Base-by-base conservation (phyloP, 2,113 vertebrate genomes). In the Naja naja region DNA sequence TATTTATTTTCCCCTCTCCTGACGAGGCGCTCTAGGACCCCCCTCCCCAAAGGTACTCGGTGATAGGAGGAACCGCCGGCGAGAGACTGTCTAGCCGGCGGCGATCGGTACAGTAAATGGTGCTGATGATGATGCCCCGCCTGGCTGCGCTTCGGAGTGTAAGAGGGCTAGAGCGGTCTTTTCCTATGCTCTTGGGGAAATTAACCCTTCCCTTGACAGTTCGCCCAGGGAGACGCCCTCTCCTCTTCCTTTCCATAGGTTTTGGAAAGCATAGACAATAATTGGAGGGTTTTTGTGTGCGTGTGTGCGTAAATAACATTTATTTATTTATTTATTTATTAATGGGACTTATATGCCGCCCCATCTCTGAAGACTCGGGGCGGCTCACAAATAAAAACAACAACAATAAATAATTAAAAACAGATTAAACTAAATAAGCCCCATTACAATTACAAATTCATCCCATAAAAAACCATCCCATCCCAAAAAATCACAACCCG, bases 1-100 rank as follows among this genome's bases (percentile, higher is more conserved):
- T n/a, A n/a, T n/a, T 0, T 7, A 2, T 23, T 69, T 69, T 0
- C 1, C 3, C 9, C 6, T 22, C 23, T 8, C 20, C 74, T 9
- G 52, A 10, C 25, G 52, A 11, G 74, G 7, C 90, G 39, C 90
- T 91, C 90, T 91, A 47, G 53, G 27, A 86, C 18, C 43, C 10
- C 56, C 8, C 2, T 49, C 22, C 20, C 22, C 14, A 2, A 53
- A 6, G 43, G 25, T 34, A 12, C 64, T 74, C 60, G 9, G 45
- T 47, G 69, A 39, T 81, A 22, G 69, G 16, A 20, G 16, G 34
- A 81, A 22, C 16, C 34, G 45, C 22, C 11, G 9, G 30, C 18
- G 18, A 1, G 53, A 23, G 20, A 2, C 87, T n/a, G 22, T 88
- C 49, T 53, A 87, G 86, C 86, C 47, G 11, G 7, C 86, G 4